phyloP scores from a whole-genome alignment of 2,888 invertebrate species.

The Thalpophila matura region DNA sequence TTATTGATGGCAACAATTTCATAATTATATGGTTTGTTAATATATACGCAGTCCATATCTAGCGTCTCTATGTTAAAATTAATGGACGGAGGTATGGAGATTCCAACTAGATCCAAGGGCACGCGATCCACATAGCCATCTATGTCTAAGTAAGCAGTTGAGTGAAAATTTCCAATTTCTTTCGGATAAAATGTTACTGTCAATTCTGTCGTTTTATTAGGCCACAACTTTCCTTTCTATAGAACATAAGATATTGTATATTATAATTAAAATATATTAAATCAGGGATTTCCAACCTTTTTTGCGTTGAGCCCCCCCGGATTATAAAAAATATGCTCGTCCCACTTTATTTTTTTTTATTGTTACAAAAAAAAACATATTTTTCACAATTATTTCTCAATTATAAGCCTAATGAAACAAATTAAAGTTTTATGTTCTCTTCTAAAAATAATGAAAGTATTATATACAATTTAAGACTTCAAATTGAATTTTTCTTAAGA shows the following conservation, averaged over 20 bases:
- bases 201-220: conserved; percentile 88
- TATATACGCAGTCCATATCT: conserved; percentile 90
- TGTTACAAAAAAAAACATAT: no score
- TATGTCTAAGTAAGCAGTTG: conserved; percentile 91
- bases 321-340: no score
- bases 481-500: no score
- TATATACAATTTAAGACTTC: no score
- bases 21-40: conserved; percentile 91
- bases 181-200: conserved; percentile 90
- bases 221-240: conserved; percentile 91
- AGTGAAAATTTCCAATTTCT: conserved; percentile 85
- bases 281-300: no score
- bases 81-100: conserved; percentile 91
- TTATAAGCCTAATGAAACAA: no score
- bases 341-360: no score
- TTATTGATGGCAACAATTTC: conserved; percentile 91
- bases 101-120: conserved; percentile 87
- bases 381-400: no score
- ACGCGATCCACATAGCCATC: conserved; percentile 89
- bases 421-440: no score
- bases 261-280: no score
- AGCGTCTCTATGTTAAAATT: conserved; percentile 89
- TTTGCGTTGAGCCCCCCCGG: no score
- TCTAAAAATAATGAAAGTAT: no score
- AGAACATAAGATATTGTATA: not conserved